Percentiles rank a stretch among this genome's conserved stretches.
phyloP scores from a whole-genome alignment of 2,797 vertebrate species.

The Microctenopoma stevenorrisi region DNA sequence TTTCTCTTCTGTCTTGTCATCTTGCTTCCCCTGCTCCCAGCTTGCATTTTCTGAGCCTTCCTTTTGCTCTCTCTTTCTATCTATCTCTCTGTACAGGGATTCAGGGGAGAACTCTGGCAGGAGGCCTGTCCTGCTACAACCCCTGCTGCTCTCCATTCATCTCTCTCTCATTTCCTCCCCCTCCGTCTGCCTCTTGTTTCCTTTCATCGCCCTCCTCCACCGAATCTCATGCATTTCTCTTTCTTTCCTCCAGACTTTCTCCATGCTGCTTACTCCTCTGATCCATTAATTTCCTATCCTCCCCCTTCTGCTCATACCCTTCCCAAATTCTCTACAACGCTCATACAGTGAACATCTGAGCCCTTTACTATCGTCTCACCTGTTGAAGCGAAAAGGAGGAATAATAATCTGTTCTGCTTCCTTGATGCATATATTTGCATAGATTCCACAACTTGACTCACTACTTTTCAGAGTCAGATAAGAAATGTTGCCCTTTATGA shows the following conservation, averaged over 20 bases:
- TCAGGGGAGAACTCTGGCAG: constrained; percentile 7
- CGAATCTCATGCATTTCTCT: constrained; percentile 28
- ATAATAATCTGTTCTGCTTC: constrained; percentile 5
- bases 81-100: constrained; percentile 11
- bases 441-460: constrained; percentile 11
- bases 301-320: background rate
- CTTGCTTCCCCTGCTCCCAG: constrained; percentile 5
- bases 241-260: constrained; percentile 8
- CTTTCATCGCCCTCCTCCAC: background rate
- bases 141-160: constrained; percentile 29
- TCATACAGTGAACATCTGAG: constrained; percentile 7
- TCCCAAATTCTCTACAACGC: background rate
- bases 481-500: constrained; percentile 9
- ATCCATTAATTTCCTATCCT: background rate
- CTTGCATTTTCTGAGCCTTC: constrained; percentile 1
- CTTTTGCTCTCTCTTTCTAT: background rate
- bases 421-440: background rate
- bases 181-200: background rate
- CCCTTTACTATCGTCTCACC: constrained; percentile 28
- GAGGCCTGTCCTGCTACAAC: constrained; percentile 34
- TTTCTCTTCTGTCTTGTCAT: constrained; percentile 12
- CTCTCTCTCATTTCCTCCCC: constrained; percentile 1
- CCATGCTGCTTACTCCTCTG: constrained; percentile 1
- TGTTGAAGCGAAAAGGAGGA: background rate
- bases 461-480: background rate